Evolutionary conservation across 2,797 vertebrate species (phyloP).

Genomic region (Chelon labrosus): DNA sequence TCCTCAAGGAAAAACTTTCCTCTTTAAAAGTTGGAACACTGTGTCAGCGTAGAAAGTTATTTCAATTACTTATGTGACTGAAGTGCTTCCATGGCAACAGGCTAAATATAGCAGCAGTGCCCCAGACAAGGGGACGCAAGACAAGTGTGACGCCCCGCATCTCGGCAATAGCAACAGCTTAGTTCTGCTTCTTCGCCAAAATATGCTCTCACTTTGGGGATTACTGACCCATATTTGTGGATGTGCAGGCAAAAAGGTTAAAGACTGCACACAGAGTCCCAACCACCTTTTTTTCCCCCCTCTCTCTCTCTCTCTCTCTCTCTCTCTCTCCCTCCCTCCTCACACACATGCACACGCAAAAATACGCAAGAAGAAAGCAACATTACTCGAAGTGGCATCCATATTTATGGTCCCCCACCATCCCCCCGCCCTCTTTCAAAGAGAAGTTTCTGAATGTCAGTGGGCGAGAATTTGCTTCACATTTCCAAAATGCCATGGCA

Average conservation of each 20-base stretch:
- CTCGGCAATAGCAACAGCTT: slow-evolving; percentile 78
- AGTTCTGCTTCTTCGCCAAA: slow-evolving; percentile 79
- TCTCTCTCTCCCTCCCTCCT: slow-evolving; percentile 2
- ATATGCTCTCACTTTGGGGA: slow-evolving; percentile 81
- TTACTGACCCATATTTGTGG: slow-evolving; percentile 87
- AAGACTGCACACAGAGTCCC: slow-evolving; percentile 77
- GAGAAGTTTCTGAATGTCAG: slow-evolving; percentile 89
- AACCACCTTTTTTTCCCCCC: slow-evolving; percentile 23
- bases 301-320: no score
- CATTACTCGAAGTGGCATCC: slow-evolving; percentile 81
- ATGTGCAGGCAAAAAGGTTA: slow-evolving; percentile 85
- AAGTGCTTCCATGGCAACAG: slow-evolving; percentile 77
- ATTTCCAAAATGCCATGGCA: slow-evolving; percentile 91
- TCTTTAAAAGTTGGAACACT: slow-evolving; percentile 22
- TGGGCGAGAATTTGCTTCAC: slow-evolving; percentile 84
- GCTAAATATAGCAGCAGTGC: slow-evolving; percentile 79
- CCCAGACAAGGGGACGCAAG: slow-evolving; percentile 73
- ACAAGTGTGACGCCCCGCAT: slow-evolving; percentile 70
- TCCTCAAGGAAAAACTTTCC: slow-evolving; percentile 20
- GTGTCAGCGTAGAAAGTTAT: slow-evolving; percentile 65
- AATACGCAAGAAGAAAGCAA: slow-evolving; percentile 68
- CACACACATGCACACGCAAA: slow-evolving; percentile 7
- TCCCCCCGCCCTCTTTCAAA: slow-evolving; percentile 61
- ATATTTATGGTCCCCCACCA: slow-evolving; percentile 80
- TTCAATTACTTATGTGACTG: slow-evolving; percentile 76